Conservation (phyloP, 30 jellyfish, hydroid and myxozoan genomes). For the Aurelia coerulea region DNA sequence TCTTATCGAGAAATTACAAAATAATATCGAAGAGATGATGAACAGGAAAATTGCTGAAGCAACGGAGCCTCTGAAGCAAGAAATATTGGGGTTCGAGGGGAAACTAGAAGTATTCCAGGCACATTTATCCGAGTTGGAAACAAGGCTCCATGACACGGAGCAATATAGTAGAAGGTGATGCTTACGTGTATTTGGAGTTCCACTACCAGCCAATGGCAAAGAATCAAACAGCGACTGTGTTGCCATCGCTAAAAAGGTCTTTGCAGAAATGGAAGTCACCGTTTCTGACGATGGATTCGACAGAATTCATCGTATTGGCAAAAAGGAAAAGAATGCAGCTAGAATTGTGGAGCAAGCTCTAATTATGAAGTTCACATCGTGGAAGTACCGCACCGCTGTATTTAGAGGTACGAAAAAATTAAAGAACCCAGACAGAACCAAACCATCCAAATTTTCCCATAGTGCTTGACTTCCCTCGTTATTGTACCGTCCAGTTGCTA, state of each 20-base stretch:
- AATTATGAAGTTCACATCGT: neutral
- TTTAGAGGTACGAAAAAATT: no score
- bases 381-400: neutral
- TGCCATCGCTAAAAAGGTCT: slow-evolving; percentile 3
- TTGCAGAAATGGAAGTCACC: slow-evolving; percentile 7
- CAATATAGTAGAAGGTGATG: slow-evolving; percentile 7
- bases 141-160: neutral
- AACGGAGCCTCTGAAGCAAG: no score
- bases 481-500: no score
- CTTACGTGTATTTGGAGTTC: neutral
- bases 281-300: slow-evolving; percentile 13
- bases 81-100: no score
- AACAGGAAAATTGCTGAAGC: no score
- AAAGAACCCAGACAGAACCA: no score
- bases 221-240: slow-evolving; percentile 7
- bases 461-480: no score
- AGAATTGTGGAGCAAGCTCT: slow-evolving; percentile 7
- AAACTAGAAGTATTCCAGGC: no score
- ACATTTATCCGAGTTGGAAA: no score
- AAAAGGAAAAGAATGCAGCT: neutral
- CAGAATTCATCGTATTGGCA: neutral
- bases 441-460: no score
- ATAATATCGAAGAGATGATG: no score
- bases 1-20: no score
- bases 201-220: neutral